phyloP scores from a whole-genome alignment of 35 echinoderm and acorn worm genomes.

The Heliocidaris erythrogramma region DNA sequence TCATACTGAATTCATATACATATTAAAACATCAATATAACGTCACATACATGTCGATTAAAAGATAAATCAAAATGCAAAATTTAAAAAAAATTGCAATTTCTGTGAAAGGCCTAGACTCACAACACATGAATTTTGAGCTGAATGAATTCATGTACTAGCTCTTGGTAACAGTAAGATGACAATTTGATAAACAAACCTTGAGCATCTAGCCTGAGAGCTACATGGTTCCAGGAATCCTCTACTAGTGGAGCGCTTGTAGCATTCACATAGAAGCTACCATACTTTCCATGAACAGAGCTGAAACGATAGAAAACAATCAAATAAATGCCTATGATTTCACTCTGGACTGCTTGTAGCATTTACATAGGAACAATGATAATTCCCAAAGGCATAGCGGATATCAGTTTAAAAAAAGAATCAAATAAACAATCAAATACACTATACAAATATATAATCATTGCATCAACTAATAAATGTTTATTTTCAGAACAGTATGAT shows the following conservation, averaged over 20 bases:
- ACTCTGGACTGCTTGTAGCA: neutral
- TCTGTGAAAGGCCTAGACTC: neutral
- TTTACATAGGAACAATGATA: no score
- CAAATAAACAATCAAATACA: no score
- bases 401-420: no score
- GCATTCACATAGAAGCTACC: constrained; percentile 36
- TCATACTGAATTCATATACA: no score
- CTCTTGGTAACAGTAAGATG: neutral
- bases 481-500: no score
- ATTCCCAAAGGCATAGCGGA: no score
- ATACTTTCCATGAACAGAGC: constrained; percentile 45
- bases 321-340: neutral
- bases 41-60: neutral
- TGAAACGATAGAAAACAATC: neutral
- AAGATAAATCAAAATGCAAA: no score
- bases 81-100: no score
- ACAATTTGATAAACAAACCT: constrained; percentile 59
- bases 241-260: constrained; percentile 37
- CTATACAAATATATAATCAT: no score
- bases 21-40: neutral
- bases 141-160: neutral
- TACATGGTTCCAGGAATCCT: constrained; percentile 78
- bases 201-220: constrained; percentile 89
- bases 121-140: neutral
- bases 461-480: no score